Evolutionary conservation across 30 jellyfish, hydroid and myxozoan species (phyloP), one percentile per base, ranked within the genome.

Genomic region (Phacellophora camtschatica): DNA sequence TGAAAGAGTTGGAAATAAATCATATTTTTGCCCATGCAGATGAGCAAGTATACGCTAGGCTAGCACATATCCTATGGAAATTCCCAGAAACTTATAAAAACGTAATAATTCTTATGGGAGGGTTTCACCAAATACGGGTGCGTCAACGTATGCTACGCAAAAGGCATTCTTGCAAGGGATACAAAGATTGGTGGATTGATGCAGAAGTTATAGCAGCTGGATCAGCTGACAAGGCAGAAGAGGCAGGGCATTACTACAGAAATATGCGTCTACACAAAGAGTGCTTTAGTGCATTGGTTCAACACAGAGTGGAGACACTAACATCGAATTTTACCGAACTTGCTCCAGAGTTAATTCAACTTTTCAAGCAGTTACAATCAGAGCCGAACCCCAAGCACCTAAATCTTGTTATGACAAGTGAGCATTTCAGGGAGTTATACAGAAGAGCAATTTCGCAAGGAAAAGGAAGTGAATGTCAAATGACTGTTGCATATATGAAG

Each of bases 201-300:
- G 79, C 88, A 1, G 88, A 80, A 9, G 69, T 29, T 2, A 62
- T 77, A 5, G 90, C 90, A 42, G 45, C 61, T 10, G 90, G 82
- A n/a, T 59, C 82, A 3, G 63, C 73, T 4, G 82, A 42, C 23
- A 77, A 77, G 30, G 90, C 81, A 59, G 82, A 12, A 2, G 82
- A 77, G 42, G 90, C 70, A 1, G 82, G 82, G 30, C 82, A 77
- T 25, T 43, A 59, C 54, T 61, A 77, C 62, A 10, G 73, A 22
- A 77, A 61, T 43, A 77, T 61, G 90, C 56, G 90, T 15, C 16
- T 77, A n/a, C 92, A 81, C 79, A 66, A 81, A 34, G 92, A 81
- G 32, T 48, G 67, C 12, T 81, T 81, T 28, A n/a, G 51, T 81
- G 92, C 92, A 1, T 28, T 81, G 30, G 85, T 81, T 12, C 86